Base-by-base conservation (phyloP, 2,113 vertebrate genomes). In the Myotis lucifugus region DNA sequence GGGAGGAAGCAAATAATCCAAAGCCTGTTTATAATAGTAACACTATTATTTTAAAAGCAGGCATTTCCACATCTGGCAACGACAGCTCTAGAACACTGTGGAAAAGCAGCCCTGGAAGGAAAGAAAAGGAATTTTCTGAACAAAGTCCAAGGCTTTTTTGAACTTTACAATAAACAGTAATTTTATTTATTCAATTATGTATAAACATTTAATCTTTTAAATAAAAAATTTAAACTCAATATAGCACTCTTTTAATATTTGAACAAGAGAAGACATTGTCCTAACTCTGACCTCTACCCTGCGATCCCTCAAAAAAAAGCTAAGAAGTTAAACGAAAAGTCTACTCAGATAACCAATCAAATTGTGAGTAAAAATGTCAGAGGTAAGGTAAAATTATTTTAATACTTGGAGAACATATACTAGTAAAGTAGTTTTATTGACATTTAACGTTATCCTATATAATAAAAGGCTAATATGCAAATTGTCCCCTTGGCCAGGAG, bases 21-120 rank as follows among this genome's bases (percentile, higher is more conserved):
- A 96, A 97, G 92, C 85, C 87, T 97, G 87, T 92, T 29, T 96
- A 96, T 94, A 98, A 98, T 1, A 97, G 94, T 32, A 88, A 97
- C 73, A 98, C 96, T 48, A 37, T n/a, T 92, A 52, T 74, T 90
- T 86, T 88, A 77, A 94, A 95, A 96, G 89, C 2, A 92, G 64
- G 50, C 34, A 96, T 76, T 93, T 84, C 54, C n/a, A 98, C 95
- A 98, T 98, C 98, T 98, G 98, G 97, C 95, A 98, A 72, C 40
- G 78, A 93, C 90, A 97, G 96, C 87, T 97, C 94, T 93, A 97
- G 85, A 96, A 96, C 61, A 97, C 79, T 1, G 0, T 0, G 73
- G 77, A 97, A 93, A 98, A 96, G 95, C 37, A 97, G 97, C 64
- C 61, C 56, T 40, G 48, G 46, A 19, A 79, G 25, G 15, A 56